Base-by-base conservation (phyloP, 2,888 invertebrate genomes). In the Hirtodrosophila cameraria region DNA sequence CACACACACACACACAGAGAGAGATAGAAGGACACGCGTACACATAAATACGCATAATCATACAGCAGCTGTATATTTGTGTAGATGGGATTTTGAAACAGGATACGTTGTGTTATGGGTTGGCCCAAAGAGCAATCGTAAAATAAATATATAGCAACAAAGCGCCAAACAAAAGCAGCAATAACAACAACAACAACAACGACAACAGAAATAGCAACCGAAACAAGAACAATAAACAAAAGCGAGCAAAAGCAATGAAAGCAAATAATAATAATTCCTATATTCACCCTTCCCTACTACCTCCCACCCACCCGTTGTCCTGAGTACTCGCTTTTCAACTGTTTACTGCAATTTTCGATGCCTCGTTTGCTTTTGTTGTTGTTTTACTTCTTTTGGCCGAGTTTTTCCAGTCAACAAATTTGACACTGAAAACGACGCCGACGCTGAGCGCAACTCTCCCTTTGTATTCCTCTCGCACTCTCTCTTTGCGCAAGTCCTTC, bases 261-360 rank as follows among this genome's bases (percentile, higher is more conserved):
- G 58, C 65, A 74, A 75, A 80, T 77, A 72, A 61, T 69, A 65
- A 76, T 83, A 77, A 75, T 83, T 77, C 78, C 49, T 61, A 74
- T 13, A 48, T 52, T 33, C 20, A 12, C 58, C 25, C 48, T 13
- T 39, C 12, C 25, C 25, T 20, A 38, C 15, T 41, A 2, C 0
- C 5, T n/a, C 8, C 3, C 35, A 25, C 36, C 20, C 27, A 52
- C 16, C 15, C 50, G 53, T 68, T 63, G 42, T 58, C 55, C 49
- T 65, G 46, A 42, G 64, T 52, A 64, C 59, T 54, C 38, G 28
- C 9, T 60, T 53, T 64, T 38, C 60, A 38, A 53, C 57, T 73
- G 62, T 74, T 71, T 65, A 76, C 61, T 64, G 64, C 53, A 61
- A 74, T 58, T 68, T 64, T 31, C 49, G 28, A 18, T 31, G 25